phyloP scores from a whole-genome alignment of 2,113 vertebrate species.

The Bufo bufo region DNA sequence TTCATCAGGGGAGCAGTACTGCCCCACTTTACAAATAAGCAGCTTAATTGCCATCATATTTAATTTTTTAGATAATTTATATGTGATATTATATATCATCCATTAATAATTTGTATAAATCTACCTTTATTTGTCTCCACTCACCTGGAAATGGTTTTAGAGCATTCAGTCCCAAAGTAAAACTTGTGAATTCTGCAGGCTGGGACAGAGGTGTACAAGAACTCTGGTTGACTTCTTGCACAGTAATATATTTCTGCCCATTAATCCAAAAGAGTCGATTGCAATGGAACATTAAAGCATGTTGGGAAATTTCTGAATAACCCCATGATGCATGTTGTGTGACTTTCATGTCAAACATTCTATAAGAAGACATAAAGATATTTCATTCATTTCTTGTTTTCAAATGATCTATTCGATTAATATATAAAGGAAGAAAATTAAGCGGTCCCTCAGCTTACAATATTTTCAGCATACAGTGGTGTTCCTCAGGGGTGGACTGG shows the following conservation, averaged over 20 bases:
- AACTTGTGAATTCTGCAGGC: constrained; percentile 66
- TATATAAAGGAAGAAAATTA: too few species aligned
- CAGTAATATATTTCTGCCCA: constrained; percentile 67
- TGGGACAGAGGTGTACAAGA: constrained; percentile 70
- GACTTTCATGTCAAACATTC: constrained; percentile 55
- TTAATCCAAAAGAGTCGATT: constrained; percentile 77
- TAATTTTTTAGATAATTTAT: too few species aligned
- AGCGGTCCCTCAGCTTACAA: too few species aligned
- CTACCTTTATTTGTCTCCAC: background rate
- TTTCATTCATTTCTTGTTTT: too few species aligned
- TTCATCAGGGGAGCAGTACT: too few species aligned
- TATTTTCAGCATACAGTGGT: too few species aligned
- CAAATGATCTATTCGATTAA: too few species aligned
- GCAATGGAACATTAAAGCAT: constrained; percentile 71
- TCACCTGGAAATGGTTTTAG: constrained; percentile 77
- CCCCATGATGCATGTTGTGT: constrained; percentile 73
- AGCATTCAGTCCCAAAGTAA: constrained; percentile 71
- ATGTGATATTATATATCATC: too few species aligned
- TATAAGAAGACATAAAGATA: constrained; percentile 54
- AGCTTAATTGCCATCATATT: too few species aligned
- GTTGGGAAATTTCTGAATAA: constrained; percentile 69
- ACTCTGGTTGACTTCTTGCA: constrained; percentile 73
- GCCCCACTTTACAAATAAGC: too few species aligned
- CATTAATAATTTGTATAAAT: too few species aligned
- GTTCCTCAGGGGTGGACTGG: too few species aligned